phyloP scores from a whole-genome alignment of 2,113 vertebrate genomes.

The Anser brachyrhynchus region DNA sequence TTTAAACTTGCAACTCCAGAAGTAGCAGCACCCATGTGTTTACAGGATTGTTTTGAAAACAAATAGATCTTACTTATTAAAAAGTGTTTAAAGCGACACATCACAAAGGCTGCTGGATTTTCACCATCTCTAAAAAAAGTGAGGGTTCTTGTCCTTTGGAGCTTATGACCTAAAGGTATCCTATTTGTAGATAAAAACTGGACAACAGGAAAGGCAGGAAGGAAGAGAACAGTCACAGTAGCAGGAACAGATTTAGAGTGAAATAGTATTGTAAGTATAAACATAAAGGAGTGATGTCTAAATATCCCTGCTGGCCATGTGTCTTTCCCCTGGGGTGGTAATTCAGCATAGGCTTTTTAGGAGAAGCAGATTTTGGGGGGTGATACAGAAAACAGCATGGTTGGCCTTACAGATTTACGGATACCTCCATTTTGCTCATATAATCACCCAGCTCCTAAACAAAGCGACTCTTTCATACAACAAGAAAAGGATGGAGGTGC shows the following conservation, averaged over 20 bases:
- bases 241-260: background rate
- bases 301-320: fast-evolving
- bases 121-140: background rate
- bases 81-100: background rate
- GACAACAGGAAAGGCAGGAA: background rate
- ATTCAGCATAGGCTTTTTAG: background rate
- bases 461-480: too few species aligned
- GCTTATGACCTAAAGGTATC: background rate
- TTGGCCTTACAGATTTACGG: too few species aligned
- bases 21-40: background rate
- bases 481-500: too few species aligned
- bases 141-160: background rate
- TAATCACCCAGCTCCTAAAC: too few species aligned
- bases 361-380: background rate
- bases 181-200: background rate
- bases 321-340: background rate
- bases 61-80: background rate
- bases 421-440: too few species aligned
- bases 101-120: background rate
- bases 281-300: background rate
- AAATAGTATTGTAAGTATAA: background rate
- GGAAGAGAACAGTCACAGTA: background rate
- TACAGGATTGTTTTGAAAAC: background rate
- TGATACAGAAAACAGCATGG: background rate
- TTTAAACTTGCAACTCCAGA: background rate